These are phyloP conservation scores for Gallinago jamesoni DNA, from an alignment of 2,113 vertebrate genomes.

Conservation along the genomic window DNA sequence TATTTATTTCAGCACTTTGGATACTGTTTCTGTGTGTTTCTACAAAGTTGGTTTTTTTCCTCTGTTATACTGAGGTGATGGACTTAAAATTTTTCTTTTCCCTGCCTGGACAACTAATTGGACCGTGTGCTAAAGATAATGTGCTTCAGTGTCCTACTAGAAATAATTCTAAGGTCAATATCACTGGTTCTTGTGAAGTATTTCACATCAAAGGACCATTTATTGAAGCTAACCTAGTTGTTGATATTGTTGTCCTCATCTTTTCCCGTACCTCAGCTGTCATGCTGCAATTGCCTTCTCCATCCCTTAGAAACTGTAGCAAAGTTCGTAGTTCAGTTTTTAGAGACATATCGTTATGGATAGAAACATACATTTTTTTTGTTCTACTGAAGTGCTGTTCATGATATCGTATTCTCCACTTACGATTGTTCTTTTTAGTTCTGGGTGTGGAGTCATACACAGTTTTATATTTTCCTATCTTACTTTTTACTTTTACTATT, in stretches of 20 bases:
- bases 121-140: not conserved
- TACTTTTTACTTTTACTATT: not conserved
- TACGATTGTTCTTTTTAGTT: not conserved
- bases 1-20: not conserved
- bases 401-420: not conserved
- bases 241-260: not conserved
- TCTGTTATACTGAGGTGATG: not conserved
- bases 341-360: not conserved
- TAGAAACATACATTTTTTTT: not conserved
- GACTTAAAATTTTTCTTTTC: not conserved
- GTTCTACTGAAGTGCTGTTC: not conserved
- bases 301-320: not conserved
- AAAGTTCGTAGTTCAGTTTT: not conserved
- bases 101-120: not conserved
- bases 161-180: not conserved
- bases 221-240: not conserved
- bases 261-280: not conserved
- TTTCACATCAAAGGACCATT: not conserved
- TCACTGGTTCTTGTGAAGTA: not conserved
- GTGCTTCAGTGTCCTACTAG: not conserved
- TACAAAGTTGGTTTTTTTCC: not conserved
- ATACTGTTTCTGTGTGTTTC: not conserved
- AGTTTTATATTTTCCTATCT: not conserved
- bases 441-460: not conserved
- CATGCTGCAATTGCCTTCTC: not conserved